These are phyloP conservation scores for Pristionchus fissidentatus DNA, from an alignment of 2,888 invertebrate species.

Conservation along the genomic window DNA sequence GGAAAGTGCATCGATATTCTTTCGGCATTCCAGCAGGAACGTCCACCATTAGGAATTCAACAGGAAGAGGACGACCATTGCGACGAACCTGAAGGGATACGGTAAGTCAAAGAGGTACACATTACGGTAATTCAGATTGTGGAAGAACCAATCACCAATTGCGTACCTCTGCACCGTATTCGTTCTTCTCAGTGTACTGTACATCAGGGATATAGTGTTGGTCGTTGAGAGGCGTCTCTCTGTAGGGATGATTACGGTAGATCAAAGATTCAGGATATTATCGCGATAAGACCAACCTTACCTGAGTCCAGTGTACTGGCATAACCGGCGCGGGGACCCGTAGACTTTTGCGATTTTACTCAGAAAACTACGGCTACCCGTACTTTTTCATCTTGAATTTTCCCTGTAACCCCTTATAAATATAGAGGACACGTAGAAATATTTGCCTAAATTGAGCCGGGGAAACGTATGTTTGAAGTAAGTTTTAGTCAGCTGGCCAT, in stretches of 20 bases:
- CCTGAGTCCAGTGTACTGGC: too few relatives aligned
- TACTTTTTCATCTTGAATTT: too few relatives aligned
- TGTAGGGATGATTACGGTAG: too few relatives aligned
- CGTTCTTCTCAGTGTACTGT: constrained; percentile 97
- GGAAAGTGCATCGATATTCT: constrained; percentile 86
- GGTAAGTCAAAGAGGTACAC: not conserved
- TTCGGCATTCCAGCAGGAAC: constrained; percentile 93
- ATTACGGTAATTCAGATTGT: not conserved
- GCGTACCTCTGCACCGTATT: constrained; percentile 93
- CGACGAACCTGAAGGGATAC: constrained; percentile 78
- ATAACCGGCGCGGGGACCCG: too few relatives aligned
- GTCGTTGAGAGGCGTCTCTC: constrained; percentile 85
- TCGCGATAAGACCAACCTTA: too few relatives aligned
- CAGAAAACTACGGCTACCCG: not conserved
- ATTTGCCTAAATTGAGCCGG: too few relatives aligned
- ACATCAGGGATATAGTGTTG: constrained; percentile 98
- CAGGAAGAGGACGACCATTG: constrained; percentile 92
- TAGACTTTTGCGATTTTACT: too few relatives aligned
- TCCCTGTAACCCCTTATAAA: too few relatives aligned
- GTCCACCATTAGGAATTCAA: constrained; percentile 95
- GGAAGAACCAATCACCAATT: not conserved
- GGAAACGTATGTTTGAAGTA: too few relatives aligned
- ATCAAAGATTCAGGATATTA: too few relatives aligned
- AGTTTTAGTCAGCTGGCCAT: constrained; percentile 99
- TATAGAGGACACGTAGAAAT: too few relatives aligned